These are phyloP conservation scores for Drosophila paucipuncta DNA, from an alignment of 2,888 invertebrate species.

Conservation along the genomic window DNA sequence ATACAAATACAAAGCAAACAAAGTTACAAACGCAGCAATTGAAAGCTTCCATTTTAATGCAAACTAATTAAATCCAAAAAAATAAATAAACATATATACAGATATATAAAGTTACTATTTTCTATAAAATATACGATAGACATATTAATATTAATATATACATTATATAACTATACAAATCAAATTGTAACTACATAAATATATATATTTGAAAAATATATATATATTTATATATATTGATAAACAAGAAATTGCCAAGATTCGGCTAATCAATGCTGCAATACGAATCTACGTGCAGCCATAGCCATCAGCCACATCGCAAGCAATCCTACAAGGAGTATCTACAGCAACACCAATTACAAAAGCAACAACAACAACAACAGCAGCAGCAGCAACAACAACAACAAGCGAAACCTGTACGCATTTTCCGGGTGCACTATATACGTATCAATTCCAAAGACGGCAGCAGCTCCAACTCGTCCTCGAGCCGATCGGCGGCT, in stretches of 20 bases:
- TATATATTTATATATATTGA: conserved; percentile 18
- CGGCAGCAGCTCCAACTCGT: conserved; percentile 55
- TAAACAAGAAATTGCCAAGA: conserved; percentile 22
- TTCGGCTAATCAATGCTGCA: conserved; percentile 68
- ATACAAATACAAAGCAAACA: conserved; percentile 60
- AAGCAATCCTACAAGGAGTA: conserved; percentile 44
- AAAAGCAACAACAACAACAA: conserved; percentile 50
- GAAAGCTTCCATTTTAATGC: conserved; percentile 78
- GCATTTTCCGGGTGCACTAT: conserved; percentile 80
- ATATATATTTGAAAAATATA: conserved; percentile 22
- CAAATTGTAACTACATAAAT: conserved; percentile 2
- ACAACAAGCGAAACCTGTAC: conserved; percentile 60
- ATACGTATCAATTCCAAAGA: conserved; percentile 81
- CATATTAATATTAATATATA: conserved; percentile 23
- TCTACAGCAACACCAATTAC: conserved; percentile 52
- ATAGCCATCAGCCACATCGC: conserved; percentile 57
- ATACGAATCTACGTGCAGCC: conserved; percentile 67
- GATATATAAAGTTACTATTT: conserved; percentile 72
- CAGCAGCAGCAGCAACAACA: conserved; percentile 33
- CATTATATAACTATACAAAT: conserved; percentile 21
- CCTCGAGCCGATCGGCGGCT: conserved; percentile 51
- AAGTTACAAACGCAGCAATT: conserved; percentile 80
- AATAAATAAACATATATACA: conserved; percentile 33
- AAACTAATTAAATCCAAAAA: conserved; percentile 48
- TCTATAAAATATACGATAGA: conserved; percentile 53